Base-by-base conservation (phyloP, 1,140 invertebrate genomes). In the Oryctes rhinoceros region DNA sequence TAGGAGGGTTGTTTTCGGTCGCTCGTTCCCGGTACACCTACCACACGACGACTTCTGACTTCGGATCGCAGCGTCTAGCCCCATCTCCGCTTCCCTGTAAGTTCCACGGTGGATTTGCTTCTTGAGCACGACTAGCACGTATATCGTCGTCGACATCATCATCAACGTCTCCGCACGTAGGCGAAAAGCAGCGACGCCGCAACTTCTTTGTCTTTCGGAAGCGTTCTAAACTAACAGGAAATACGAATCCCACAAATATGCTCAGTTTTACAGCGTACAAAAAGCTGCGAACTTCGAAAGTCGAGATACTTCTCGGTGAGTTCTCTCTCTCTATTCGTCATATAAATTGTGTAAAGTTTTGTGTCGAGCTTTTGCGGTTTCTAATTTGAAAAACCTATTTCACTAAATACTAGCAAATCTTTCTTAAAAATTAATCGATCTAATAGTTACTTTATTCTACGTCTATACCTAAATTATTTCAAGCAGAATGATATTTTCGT, bases 221-320 rank as follows among this genome's bases (percentile, higher is more conserved):
- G 65, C 24, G 65, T n/a, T 71, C 4, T 71, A 35, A 71, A 71
- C 18, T 24, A 71, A 30, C 65, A 71, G 24, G 35, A 37, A 71
- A 30, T 35, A 71, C 65, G 65, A 35, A 71, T 71, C 65, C 65
- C 65, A 71, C 65, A 71, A 71, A 71, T 15, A 71, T 71, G 65
- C 65, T 71, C 10, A 71, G 65, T 71, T 71, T 71, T 71, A 71
- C 65, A 35, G 65, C 65, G 65, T 71, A 71, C 35, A 71, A 71
- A 35, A 71, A 71, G 35, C 65, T 71, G 65, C 65, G 65, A 71
- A 71, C 65, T 71, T 71, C 65, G 65, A 71, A 71, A 71, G 65
- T 71, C 18, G 65, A 71, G 13, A 71, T 71, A 71, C 65, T 71
- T 71, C 65, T 71, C 65, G 65, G 65, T 71, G 65, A 71, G 65